These are phyloP conservation scores for Cheilinus undulatus DNA, from an alignment of 2,113 vertebrate species.

Conservation along the genomic window DNA sequence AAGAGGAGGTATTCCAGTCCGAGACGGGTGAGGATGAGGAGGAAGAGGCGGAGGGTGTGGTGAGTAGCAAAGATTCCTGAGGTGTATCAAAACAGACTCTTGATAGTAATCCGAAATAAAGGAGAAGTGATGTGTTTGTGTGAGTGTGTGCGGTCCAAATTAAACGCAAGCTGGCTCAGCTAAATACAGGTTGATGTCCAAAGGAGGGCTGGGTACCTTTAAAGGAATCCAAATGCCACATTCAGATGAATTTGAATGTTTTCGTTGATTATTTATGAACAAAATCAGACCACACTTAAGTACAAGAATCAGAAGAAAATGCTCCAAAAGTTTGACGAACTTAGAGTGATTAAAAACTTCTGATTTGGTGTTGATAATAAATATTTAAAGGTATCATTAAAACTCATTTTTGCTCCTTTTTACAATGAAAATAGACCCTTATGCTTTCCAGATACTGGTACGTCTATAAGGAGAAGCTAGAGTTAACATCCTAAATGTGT, in stretches of 20 bases:
- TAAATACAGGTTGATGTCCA: conserved; percentile 57
- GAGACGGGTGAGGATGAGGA: conserved; percentile 47
- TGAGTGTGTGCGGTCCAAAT: conserved; percentile 63
- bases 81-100: conserved; percentile 74
- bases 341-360: not conserved
- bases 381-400: conserved; percentile 9
- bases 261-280: not conserved
- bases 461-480: too few relatives aligned
- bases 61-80: conserved; percentile 80
- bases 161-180: conserved; percentile 72
- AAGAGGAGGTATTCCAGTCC: conserved; percentile 49
- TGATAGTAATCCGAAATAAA: conserved; percentile 39
- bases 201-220: conserved; percentile 43
- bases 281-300: conserved; percentile 34
- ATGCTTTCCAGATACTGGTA: too few relatives aligned
- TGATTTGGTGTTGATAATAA: not conserved
- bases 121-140: conserved; percentile 45
- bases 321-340: conserved; percentile 7
- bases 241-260: conserved; percentile 1
- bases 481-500: too few relatives aligned
- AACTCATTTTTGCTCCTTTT: too few relatives aligned
- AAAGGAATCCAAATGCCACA: conserved; percentile 38
- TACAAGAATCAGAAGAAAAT: conserved; percentile 7
- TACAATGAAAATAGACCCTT: too few relatives aligned
- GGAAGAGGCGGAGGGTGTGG: conserved; percentile 30